Percentiles rank a stretch among this genome's conserved stretches.
Conservation (phyloP, 2,888 invertebrate species). For the Philhelius pedissequus region DNA sequence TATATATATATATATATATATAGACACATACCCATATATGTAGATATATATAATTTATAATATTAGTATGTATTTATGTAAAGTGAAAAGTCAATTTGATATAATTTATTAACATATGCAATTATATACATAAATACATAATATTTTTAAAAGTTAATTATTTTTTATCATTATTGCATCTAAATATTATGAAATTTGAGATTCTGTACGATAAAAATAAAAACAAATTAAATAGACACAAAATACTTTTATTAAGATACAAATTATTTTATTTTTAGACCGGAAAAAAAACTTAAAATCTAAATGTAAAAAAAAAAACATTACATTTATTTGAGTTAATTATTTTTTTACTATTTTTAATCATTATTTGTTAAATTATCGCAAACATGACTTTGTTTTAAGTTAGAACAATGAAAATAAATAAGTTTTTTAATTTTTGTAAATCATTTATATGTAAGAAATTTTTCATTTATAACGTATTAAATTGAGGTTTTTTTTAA, state of each 20-base stretch:
- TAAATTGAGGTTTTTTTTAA: constrained; percentile 64
- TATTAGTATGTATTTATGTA: constrained; percentile 72
- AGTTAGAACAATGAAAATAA: constrained; percentile 37
- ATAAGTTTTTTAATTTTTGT: constrained; percentile 37
- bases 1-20: neutral
- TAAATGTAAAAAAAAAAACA: neutral
- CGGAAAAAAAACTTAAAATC: neutral
- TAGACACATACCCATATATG: neutral
- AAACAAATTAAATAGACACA: neutral
- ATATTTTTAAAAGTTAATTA: neutral
- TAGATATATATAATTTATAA: neutral
- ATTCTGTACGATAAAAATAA: neutral
- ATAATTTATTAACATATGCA: constrained; percentile 33
- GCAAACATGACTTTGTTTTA: constrained; percentile 66
- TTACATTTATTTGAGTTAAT: constrained; percentile 45
- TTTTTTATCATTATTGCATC: neutral
- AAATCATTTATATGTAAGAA: constrained; percentile 51
- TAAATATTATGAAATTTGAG: neutral
- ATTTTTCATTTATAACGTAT: constrained; percentile 57
- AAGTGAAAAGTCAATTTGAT: constrained; percentile 49
- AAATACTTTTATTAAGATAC: neutral
- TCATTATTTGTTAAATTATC: constrained; percentile 56
- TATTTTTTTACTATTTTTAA: constrained; percentile 31
- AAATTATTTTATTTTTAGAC: neutral
- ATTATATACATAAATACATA: neutral